Base-by-base conservation (phyloP, 2,888 invertebrate genomes). In the Drosophila mercatorum region DNA sequence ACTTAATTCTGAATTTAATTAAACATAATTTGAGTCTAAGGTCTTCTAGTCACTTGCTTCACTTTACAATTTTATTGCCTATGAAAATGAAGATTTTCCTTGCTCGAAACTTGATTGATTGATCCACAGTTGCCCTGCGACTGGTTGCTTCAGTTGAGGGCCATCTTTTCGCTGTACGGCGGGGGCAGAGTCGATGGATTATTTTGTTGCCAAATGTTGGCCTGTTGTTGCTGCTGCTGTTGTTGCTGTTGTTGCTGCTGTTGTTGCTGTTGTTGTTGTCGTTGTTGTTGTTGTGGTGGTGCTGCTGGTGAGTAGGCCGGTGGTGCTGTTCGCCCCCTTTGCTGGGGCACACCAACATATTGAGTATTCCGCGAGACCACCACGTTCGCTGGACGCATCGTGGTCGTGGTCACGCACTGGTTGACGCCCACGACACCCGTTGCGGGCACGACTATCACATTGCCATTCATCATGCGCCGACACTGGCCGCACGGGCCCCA, bases 401-500 rank as follows among this genome's bases (percentile, higher is more conserved):
- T 40, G 40, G 40, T 14, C 22, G 49, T 40, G 31, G 40, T 10
- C 22, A 40, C 12, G 28, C 59, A 28, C 2, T 17, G 14, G 22
- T 14, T 40, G 14, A 14, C 47, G 28, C 17, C 17, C 2, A 41
- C 22, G 5, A 40, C 49, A 6, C 59, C 59, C 31, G 40, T 22
- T 0, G 14, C 40, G 3, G 67, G 49, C 12, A 67, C 22, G 22
- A 65, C n/a, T 49, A 67, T 49, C 10, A 67, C 36, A 36, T 47
- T 49, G 40, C 47, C 41, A 22, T 41, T 26, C 34, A n/a, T 46
- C 11, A 34, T 3, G 11, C 31, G 22, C 2, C 67, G 40, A 41
- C 67, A 67, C 2, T 41, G 36, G 3, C 28, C 36, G 28, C 67
- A 67, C n/a, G 67, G 67, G 43, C 67, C 67, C 67, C 67, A 67